Percentiles rank a stretch among this genome's conserved stretches.
Evolutionary conservation across 2,888 invertebrate genomes (phyloP).

Genomic region (Polietes domitor): DNA sequence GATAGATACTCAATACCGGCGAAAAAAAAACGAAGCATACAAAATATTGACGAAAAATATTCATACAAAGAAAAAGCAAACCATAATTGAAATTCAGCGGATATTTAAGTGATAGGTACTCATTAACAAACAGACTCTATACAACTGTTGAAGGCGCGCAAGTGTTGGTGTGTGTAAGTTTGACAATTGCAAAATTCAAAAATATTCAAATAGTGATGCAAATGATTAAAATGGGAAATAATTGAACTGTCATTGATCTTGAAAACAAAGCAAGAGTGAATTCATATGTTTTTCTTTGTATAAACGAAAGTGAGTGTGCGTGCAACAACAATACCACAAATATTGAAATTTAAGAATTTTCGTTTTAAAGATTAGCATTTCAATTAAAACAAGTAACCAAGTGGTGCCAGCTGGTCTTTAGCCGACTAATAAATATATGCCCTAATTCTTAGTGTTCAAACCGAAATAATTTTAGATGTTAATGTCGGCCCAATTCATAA

Average conservation of each 20-base stretch:
- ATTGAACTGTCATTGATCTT: slow-evolving; percentile 11
- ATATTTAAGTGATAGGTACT: neutral
- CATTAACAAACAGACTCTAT: slow-evolving; percentile 1
- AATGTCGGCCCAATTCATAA: no score
- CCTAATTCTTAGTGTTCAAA: no score
- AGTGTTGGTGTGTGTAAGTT: slow-evolving; percentile 3
- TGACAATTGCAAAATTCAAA: neutral
- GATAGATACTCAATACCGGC: neutral
- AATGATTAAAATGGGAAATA: neutral
- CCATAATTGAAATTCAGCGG: neutral
- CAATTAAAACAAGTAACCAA: no score
- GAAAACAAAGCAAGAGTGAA: slow-evolving; percentile 4
- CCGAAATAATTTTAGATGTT: no score
- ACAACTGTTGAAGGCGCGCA: neutral
- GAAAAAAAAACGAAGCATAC: neutral
- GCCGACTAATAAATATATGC: no score
- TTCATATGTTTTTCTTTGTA: neutral
- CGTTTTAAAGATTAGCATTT: no score
- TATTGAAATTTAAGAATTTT: no score
- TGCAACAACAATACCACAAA: neutral
- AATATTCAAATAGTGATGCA: neutral
- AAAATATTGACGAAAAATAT: neutral
- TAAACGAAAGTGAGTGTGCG: neutral
- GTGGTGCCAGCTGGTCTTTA: no score
- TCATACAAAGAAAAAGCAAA: neutral